phyloP scores from a whole-genome alignment of 2,113 vertebrate genomes.

The Tor tambroides region DNA sequence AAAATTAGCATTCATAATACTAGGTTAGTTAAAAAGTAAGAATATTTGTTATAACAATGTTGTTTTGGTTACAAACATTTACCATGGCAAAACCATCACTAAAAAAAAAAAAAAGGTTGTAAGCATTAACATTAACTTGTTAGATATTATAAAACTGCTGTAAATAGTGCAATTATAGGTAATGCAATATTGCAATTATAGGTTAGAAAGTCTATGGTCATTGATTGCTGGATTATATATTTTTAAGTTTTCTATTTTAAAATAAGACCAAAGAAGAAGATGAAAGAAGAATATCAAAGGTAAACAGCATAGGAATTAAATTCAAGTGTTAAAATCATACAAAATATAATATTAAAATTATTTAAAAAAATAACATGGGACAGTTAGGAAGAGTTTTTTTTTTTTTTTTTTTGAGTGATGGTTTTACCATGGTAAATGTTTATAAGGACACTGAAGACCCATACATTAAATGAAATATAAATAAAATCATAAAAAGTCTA shows the following conservation, averaged over 20 bases:
- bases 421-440: no score
- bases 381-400: no score
- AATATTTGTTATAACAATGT: not conserved
- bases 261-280: not conserved
- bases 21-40: not conserved
- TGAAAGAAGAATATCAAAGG: no score
- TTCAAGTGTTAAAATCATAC: not conserved
- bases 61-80: no score
- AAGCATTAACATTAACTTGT: not conserved
- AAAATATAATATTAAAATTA: not conserved
- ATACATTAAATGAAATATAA: no score
- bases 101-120: not conserved
- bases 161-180: not conserved
- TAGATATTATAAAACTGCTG: not conserved
- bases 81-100: no score
- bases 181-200: not conserved
- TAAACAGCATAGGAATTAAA: not conserved
- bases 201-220: not conserved
- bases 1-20: no score
- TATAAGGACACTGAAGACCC: no score
- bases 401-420: no score
- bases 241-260: not conserved
- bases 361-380: not conserved
- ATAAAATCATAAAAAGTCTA: not conserved
- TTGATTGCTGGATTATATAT: not conserved